These are phyloP conservation scores for Ancistrus triradiatus DNA, from an alignment of 2,113 vertebrate genomes.

Conservation along the genomic window DNA sequence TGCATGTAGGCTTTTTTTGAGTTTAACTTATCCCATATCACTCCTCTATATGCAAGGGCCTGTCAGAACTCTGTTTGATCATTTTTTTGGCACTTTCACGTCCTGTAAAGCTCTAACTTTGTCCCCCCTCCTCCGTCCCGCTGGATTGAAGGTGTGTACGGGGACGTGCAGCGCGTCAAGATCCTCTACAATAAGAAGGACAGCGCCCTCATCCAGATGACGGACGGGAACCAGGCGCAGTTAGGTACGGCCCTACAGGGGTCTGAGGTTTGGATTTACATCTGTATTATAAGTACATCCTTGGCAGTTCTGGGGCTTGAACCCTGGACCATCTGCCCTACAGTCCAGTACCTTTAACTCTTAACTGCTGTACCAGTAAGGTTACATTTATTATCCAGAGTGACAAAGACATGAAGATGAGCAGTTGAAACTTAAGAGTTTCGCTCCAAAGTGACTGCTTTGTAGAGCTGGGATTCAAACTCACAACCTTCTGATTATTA, in stretches of 20 bases:
- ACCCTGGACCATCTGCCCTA: no score
- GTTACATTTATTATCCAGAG: no score
- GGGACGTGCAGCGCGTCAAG: conserved; percentile 98
- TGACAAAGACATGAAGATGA: no score
- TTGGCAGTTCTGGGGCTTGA: no score
- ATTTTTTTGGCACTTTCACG: conserved; percentile 73
- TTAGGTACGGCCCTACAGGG: conserved; percentile 86
- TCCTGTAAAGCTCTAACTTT: conserved; percentile 80
- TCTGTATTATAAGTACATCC: no score
- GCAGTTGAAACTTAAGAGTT: no score
- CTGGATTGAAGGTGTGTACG: conserved; percentile 87
- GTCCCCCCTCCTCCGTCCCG: conserved; percentile 70
- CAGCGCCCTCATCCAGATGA: conserved; percentile 97
- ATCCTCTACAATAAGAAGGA: conserved; percentile 99
- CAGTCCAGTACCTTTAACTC: no score
- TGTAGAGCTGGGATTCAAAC: no score
- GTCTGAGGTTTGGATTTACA: no score
- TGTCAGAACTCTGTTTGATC: conserved; percentile 68
- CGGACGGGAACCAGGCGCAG: conserved; percentile 95
- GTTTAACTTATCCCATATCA: conserved; percentile 77
- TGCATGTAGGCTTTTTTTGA: conserved; percentile 79
- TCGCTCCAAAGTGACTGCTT: no score
- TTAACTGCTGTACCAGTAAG: no score
- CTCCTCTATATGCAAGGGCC: conserved; percentile 73
- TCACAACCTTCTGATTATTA: no score